A percentile compares a stretch with the other conserved stretches of the same genome.
Conservation (phyloP, 1,140 invertebrate genomes). For the Eueides isabella region DNA sequence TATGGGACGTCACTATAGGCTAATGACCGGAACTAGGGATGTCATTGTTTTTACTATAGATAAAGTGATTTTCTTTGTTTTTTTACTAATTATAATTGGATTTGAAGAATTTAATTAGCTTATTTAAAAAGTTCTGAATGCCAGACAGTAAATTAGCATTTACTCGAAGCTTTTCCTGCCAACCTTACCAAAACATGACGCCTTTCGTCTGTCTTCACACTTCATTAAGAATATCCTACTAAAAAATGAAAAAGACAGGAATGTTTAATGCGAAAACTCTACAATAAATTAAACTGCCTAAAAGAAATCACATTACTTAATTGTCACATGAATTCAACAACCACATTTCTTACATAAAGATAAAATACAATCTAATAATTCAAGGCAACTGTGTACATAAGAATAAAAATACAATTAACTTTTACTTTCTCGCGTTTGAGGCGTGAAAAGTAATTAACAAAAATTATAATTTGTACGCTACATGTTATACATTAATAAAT, state of each 20-base stretch:
- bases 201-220: no score
- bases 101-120: no score
- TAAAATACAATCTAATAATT: conserved; percentile 4
- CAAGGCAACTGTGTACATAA: not conserved
- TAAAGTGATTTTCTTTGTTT: not conserved
- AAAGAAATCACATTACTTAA: not conserved
- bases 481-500: not conserved
- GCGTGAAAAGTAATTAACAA: conserved; percentile 8
- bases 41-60: not conserved
- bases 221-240: no score
- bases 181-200: no score
- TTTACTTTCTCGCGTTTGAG: conserved; percentile 2
- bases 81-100: no score
- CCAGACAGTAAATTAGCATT: no score
- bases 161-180: no score
- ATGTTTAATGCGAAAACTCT: no score
- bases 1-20: conserved; percentile 10
- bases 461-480: not conserved
- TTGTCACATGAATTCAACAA: no score
- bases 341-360: not conserved
- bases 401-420: conserved; percentile 8
- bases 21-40: conserved; percentile 14
- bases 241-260: no score
- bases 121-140: no score
- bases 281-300: not conserved